A percentile compares a stretch with the other conserved stretches of the same genome.
phyloP scores from a whole-genome alignment of 2,888 invertebrate genomes.

The Meloe dianella region DNA sequence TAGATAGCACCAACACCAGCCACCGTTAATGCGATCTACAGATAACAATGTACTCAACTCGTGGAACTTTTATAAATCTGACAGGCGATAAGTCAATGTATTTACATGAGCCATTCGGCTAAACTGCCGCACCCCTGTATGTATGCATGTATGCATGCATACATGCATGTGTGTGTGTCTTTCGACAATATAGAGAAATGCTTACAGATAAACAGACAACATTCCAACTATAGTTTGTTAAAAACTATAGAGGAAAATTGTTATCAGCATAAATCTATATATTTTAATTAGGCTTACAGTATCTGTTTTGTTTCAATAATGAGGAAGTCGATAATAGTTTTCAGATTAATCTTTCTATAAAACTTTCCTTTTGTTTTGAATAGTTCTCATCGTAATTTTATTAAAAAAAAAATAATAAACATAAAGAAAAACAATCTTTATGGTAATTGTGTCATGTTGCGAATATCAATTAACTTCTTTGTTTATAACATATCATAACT shows the following conservation, averaged over 20 bases:
- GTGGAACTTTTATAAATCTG: conserved; percentile 53
- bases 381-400: not conserved
- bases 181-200: conserved; percentile 8
- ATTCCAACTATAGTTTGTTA: conserved; percentile 6
- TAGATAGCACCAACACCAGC: conserved; percentile 43
- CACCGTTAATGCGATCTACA: conserved; percentile 53
- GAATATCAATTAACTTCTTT: conserved; percentile 11
- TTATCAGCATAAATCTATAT: not conserved
- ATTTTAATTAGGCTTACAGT: conserved; percentile 2
- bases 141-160: not conserved
- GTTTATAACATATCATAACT: conserved; percentile 9
- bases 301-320: conserved; percentile 8
- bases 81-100: conserved; percentile 53
- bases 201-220: conserved; percentile 7
- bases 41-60: conserved; percentile 52
- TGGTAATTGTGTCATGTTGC: conserved; percentile 10
- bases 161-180: not conserved
- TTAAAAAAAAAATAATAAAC: not conserved
- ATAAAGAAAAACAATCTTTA: not conserved
- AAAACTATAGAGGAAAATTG: not conserved
- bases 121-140: conserved; percentile 36
- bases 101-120: conserved; percentile 49
- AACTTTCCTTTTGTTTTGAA: not conserved
- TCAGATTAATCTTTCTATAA: too few relatives aligned
- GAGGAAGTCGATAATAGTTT: not conserved